Evolutionary conservation across 2,888 invertebrate species (phyloP), one percentile per base, ranked within the genome.

Genomic region (Mesopsocus fuscifrons): DNA sequence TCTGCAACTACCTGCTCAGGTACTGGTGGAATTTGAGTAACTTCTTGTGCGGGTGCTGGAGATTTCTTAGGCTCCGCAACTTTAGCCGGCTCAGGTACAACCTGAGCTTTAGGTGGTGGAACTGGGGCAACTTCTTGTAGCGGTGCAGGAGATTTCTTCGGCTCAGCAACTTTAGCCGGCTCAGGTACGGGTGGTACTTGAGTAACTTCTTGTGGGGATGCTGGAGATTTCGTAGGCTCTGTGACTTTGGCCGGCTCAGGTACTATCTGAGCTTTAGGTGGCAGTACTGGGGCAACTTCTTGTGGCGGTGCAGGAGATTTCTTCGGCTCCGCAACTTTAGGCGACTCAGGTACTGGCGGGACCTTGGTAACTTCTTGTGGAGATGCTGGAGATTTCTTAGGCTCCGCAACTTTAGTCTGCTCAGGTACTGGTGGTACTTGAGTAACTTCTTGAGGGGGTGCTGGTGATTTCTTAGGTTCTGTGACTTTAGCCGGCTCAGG

Each of bases 401-500:
- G 49, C 44, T 52, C 52, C 31, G 52, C 49, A 38, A 52, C 53
- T 43, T 34, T 4, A 52, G 47, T 44, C 51, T 47, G 42, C 51
- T 51, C 41, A 51, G 42, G 8, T 52, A 51, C 38, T 34, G 22
- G 34, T 46, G 47, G 44, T 16, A 45, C 47, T 22, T 51, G 50
- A 13, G 48, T 46, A 15, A 51, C 50, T 5, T 49, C 49, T 38
- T 51, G 50, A 6, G 47, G 42, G 34, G 33, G 9, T 30, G 9
- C 17, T 16, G 33, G 33, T 16, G 33, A 17, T 6, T 6, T 17
- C 17, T 9, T n/a, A 16, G 33, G 30, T 17, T 16, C 41, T 20
- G 38, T 6, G 31, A n/a, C 16, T 11, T n/a, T n/a, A n/a, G 30
- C 30, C n/a, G 9, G 9, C n/a, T 30, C 30, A 11, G 30, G 30